Base-by-base conservation (phyloP, 53 echinoderm and acorn worm species). In the Stichopus horrens region DNA sequence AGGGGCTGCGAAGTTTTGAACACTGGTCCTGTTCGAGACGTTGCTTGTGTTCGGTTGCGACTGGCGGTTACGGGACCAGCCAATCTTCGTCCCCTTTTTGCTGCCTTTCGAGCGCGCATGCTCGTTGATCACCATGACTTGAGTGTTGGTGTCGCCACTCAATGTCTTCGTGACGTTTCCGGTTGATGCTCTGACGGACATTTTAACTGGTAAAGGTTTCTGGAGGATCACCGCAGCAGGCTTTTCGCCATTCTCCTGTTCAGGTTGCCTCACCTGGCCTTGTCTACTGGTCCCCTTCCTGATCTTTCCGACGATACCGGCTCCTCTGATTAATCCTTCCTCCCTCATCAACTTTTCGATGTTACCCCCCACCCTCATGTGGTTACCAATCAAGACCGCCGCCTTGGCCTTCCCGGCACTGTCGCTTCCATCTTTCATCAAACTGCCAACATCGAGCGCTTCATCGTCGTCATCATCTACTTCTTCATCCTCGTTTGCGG, bases 301-400 rank as follows among this genome's bases (percentile, higher is more conserved):
- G 7, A 16, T 21, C 77, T 11, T 52, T 6, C 8, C 23, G 21
- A 9, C 75, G 21, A 20, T 9, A 67, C 22, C 13, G 14, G 10
- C 60, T 18, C 85, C 85, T 85, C 65, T 23, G 23, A 85, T 85
- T 65, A 85, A 85, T 6, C 85, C 85, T 52, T 85, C 85, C 65
- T 85, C 85, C 16, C 18, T 65, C 65, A 85, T 85, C 9, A 63
- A 52, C 60, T 85, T 65, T 9, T 85, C 68, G 52, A 81, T 55
- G 21, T 55, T 56, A 56, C 20, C 58, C 58, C 81, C 81, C 11
- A 58, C 81, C 20, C 81, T 16, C 57, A 81, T 54, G 21, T 81
- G 56, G 57, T 81, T 58, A 21, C 81, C 81, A 0, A 81, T 56
- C 81, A 81, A 21, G 7, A 81, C 58, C 81, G 56, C 53, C n/a